phyloP scores from a whole-genome alignment of 2,888 invertebrate genomes.

The Biston betularia region DNA sequence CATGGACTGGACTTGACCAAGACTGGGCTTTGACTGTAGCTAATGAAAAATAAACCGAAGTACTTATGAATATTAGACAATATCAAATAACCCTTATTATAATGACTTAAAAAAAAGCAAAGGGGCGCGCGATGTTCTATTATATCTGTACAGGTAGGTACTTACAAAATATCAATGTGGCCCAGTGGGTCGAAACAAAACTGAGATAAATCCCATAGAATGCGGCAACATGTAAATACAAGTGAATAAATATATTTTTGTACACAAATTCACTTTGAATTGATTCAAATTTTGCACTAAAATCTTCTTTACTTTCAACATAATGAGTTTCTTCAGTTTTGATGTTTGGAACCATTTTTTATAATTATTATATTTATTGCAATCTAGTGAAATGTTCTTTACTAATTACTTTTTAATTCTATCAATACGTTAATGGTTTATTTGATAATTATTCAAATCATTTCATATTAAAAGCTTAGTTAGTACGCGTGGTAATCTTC shows the following conservation, averaged over 20 bases:
- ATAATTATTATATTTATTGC: not conserved
- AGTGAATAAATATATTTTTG: slow-evolving; percentile 2
- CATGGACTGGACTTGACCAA: too few relatives aligned
- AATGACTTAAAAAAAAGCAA: too few relatives aligned
- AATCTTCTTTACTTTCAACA: not conserved
- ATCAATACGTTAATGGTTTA: too few relatives aligned
- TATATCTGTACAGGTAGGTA: not conserved
- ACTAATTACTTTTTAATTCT: too few relatives aligned
- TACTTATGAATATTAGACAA: too few relatives aligned
- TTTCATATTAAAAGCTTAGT: too few relatives aligned
- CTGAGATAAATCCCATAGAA: slow-evolving; percentile 6
- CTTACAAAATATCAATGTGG: slow-evolving; percentile 27
- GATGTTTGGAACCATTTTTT: not conserved
- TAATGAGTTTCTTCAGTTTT: not conserved
- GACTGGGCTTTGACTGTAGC: too few relatives aligned
- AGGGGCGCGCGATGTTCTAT: not conserved
- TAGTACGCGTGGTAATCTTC: too few relatives aligned
- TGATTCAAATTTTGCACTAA: not conserved
- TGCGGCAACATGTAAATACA: slow-evolving; percentile 2
- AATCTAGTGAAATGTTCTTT: too few relatives aligned
- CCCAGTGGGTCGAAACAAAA: slow-evolving; percentile 11
- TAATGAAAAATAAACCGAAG: too few relatives aligned
- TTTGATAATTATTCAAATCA: too few relatives aligned
- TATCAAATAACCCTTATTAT: too few relatives aligned
- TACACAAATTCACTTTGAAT: not conserved